These are phyloP conservation scores for Phlogophora meticulosa DNA, from an alignment of 2,888 invertebrate genomes.

Conservation along the genomic window DNA sequence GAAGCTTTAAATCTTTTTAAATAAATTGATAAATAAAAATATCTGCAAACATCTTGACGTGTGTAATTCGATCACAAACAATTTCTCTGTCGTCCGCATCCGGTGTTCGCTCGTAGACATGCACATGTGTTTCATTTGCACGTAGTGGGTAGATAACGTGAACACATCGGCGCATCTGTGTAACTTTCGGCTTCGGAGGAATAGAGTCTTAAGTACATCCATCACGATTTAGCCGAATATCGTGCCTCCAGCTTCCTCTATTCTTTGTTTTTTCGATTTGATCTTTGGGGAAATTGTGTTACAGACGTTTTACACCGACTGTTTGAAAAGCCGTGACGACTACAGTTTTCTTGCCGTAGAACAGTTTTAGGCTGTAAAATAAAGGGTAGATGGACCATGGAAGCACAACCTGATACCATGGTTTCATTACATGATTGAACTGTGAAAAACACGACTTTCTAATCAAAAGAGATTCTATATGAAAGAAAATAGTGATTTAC, in stretches of 20 bases:
- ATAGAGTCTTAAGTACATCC: constrained; percentile 6
- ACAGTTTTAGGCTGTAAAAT: not conserved
- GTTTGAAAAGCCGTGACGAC: not conserved
- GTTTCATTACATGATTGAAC: too few species aligned
- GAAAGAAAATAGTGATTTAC: too few species aligned
- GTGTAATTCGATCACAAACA: constrained; percentile 45
- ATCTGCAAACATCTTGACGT: constrained; percentile 41
- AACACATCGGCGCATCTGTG: constrained; percentile 31
- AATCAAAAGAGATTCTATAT: too few species aligned
- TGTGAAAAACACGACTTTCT: too few species aligned
- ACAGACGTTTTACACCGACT: not conserved
- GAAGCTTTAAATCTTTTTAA: constrained; percentile 5
- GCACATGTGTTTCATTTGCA: constrained; percentile 46
- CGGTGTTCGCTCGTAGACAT: constrained; percentile 41
- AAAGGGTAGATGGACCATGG: too few species aligned
- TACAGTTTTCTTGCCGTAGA: not conserved
- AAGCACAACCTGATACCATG: too few species aligned
- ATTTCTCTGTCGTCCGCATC: constrained; percentile 46
- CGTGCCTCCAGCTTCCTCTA: not conserved
- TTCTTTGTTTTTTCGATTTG: not conserved
- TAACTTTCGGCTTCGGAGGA: not conserved
- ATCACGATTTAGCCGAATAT: too few species aligned
- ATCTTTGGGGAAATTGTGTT: not conserved
- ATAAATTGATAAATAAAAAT: constrained; percentile 21
- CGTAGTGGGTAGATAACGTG: constrained; percentile 28